Evolutionary conservation across 2,113 vertebrate genomes (phyloP).

Genomic region (Falco punctatus): DNA sequence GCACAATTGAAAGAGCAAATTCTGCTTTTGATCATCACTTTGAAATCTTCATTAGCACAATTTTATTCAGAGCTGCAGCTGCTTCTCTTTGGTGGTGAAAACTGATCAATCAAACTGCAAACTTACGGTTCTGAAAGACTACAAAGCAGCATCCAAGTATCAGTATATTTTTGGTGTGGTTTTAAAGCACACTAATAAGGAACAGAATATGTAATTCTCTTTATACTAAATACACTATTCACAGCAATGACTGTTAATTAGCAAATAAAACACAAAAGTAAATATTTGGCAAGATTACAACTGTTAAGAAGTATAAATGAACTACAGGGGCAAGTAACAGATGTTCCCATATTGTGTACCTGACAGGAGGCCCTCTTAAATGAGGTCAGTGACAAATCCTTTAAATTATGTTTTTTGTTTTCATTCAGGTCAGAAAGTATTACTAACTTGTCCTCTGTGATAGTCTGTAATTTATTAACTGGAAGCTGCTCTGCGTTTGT

Average conservation of each 20-base stretch:
- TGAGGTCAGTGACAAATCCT: neutral
- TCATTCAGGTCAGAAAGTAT: neutral
- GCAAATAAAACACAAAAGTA: conserved; percentile 43
- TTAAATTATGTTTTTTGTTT: neutral
- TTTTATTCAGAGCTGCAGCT: conserved; percentile 68
- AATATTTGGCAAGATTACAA: conserved; percentile 66
- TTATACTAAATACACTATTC: conserved; percentile 41
- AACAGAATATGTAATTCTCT: conserved; percentile 43
- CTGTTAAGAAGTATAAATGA: conserved; percentile 18
- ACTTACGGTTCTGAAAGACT: conserved; percentile 41
- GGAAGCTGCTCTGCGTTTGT: neutral
- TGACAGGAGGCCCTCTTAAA: conserved; percentile 9
- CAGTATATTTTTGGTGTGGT: conserved; percentile 45
- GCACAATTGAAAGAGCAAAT: conserved; percentile 65
- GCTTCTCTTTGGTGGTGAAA: conserved; percentile 56
- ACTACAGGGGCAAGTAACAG: neutral
- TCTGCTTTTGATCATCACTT: conserved; percentile 66
- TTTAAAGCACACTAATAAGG: conserved; percentile 54
- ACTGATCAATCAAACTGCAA: conserved; percentile 68
- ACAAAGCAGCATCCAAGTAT: conserved; percentile 59
- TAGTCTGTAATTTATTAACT: conserved; percentile 29
- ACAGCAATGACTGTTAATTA: conserved; percentile 50
- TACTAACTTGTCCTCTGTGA: neutral
- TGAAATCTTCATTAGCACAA: conserved; percentile 71
- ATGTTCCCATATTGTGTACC: neutral